A percentile compares a stretch with the other conserved stretches of the same genome.
Evolutionary conservation across 2,113 vertebrate species (phyloP).

Genomic region (Oceanodroma tethys): DNA sequence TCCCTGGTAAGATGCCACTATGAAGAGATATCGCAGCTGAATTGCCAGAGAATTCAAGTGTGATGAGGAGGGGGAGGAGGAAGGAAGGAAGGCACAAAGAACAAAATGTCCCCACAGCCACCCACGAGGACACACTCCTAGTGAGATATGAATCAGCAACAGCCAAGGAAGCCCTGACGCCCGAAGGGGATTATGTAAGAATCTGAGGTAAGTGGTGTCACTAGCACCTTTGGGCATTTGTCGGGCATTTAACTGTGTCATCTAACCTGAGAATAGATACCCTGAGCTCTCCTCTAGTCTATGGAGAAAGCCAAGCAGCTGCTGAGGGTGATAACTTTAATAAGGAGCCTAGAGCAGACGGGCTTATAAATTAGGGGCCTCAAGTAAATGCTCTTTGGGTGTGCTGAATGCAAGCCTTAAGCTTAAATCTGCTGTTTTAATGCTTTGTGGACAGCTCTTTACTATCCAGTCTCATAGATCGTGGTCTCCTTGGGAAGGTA

Average conservation of each 20-base stretch:
- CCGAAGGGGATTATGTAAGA: constrained; percentile 10
- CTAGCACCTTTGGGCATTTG: neutral
- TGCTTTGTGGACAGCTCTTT: neutral
- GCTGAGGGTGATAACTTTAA: neutral
- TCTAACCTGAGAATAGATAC: neutral
- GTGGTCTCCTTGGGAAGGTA: neutral
- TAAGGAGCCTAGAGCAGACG: neutral
- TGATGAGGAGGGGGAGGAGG: constrained; percentile 3
- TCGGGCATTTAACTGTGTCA: neutral
- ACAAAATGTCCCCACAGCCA: constrained; percentile 57
- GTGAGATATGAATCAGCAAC: constrained; percentile 23
- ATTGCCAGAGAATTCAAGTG: constrained; percentile 24
- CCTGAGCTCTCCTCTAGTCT: neutral
- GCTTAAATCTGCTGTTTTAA: neutral
- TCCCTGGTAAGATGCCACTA: constrained; percentile 44
- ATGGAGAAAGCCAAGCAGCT: neutral
- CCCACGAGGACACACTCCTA: constrained; percentile 24
- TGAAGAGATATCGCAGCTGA: neutral
- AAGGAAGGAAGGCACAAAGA: constrained; percentile 37
- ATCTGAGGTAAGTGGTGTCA: neutral
- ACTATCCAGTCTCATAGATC: neutral
- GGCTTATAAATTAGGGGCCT: neutral
- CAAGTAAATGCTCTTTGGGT: neutral
- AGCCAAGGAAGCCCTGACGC: neutral
- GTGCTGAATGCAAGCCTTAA: neutral